Evolutionary conservation across 2,797 vertebrate genomes (phyloP).

Genomic region (Phoxinus dragarum): DNA sequence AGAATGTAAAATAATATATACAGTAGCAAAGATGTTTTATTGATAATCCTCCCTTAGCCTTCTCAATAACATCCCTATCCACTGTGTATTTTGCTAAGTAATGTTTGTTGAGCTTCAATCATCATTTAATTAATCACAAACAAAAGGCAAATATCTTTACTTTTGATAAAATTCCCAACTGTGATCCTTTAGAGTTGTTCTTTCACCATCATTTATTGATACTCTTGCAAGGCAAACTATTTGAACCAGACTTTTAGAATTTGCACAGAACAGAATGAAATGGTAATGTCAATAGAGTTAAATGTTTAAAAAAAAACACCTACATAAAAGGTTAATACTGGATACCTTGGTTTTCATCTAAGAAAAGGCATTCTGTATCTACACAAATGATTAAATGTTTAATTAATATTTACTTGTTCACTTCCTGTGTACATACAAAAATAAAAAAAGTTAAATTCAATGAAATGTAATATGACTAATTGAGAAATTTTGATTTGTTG

Average conservation of each 20-base stretch:
- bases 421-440: too few species aligned
- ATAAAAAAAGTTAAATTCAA: too few species aligned
- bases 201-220: not conserved
- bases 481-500: not conserved
- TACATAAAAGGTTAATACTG: not conserved
- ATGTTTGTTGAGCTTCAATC: slow-evolving; percentile 9
- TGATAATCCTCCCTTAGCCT: slow-evolving; percentile 1
- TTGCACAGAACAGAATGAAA: not conserved
- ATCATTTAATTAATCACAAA: slow-evolving; percentile 21
- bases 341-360: not conserved
- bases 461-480: not conserved
- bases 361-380: not conserved
- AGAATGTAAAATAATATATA: not conserved
- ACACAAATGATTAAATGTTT: not conserved
- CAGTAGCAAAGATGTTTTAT: not conserved
- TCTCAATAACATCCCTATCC: slow-evolving; percentile 36
- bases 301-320: not conserved
- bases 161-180: slow-evolving; percentile 2
- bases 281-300: not conserved
- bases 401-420: not conserved
- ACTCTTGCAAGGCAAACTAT: not conserved
- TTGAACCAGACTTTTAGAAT: not conserved
- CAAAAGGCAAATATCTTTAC: slow-evolving; percentile 14
- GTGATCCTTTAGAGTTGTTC: not conserved
- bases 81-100: not conserved